Percentiles rank a stretch among this genome's conserved stretches.
Evolutionary conservation across 1,140 invertebrate genomes (phyloP).

Genomic region (Atta colombica): DNA sequence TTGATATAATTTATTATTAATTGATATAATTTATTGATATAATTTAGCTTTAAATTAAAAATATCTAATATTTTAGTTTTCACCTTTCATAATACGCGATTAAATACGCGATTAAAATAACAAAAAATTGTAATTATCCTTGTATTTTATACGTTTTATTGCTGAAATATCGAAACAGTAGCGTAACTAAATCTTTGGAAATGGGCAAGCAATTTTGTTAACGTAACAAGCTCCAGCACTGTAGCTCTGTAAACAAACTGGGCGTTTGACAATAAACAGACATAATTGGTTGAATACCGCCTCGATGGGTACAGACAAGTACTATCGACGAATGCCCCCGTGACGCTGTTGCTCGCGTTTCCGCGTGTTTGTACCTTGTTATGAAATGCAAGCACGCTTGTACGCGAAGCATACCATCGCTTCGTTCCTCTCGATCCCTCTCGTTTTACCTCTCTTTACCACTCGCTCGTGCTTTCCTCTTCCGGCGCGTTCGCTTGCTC

Average conservation of each 20-base stretch:
- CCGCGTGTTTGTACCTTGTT: slow-evolving; percentile 78
- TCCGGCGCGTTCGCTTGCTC: slow-evolving; percentile 53
- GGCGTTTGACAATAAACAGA: slow-evolving; percentile 75
- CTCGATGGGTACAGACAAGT: slow-evolving; percentile 77
- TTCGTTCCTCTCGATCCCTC: slow-evolving; percentile 46
- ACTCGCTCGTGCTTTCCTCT: slow-evolving; percentile 53
- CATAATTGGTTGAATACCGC: slow-evolving; percentile 80
- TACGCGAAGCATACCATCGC: slow-evolving; percentile 35
- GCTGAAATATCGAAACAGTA: background rate
- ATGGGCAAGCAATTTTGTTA: slow-evolving; percentile 50
- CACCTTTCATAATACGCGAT: background rate
- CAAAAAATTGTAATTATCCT: background rate
- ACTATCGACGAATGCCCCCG: slow-evolving; percentile 68
- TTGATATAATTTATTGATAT: too few species aligned
- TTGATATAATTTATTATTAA: background rate
- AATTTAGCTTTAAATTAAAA: background rate
- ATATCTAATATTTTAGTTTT: background rate
- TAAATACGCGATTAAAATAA: background rate
- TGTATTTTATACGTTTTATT: background rate
- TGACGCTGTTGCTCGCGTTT: slow-evolving; percentile 52
- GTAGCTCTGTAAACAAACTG: slow-evolving; percentile 67
- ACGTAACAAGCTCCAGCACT: slow-evolving; percentile 16
- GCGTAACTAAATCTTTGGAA: slow-evolving; percentile 52
- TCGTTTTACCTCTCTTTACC: slow-evolving; percentile 55
- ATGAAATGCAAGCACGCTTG: slow-evolving; percentile 76